Percentiles rank a stretch among this genome's conserved stretches.
Conservation (phyloP, 2,888 invertebrate genomes). For the Cephus nigrinus region DNA sequence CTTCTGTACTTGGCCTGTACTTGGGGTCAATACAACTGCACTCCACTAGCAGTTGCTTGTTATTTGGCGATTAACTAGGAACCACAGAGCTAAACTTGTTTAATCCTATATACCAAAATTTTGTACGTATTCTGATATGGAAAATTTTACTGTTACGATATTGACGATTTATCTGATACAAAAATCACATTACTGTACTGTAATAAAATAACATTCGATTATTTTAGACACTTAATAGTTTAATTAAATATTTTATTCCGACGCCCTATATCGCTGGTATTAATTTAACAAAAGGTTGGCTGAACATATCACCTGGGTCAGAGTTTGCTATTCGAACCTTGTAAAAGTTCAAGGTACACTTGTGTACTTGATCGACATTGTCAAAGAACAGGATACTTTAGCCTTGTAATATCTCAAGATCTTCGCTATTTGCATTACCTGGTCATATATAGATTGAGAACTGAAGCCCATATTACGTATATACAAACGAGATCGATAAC, state of each 20-base stretch:
- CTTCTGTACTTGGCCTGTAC: too few relatives aligned
- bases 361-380: background rate
- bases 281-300: background rate
- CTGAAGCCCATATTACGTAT: background rate
- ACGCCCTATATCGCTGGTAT: background rate
- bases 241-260: background rate
- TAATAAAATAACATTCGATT: background rate
- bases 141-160: too few relatives aligned
- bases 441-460: background rate
- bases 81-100: too few relatives aligned
- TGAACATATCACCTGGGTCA: background rate
- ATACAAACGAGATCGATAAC: background rate
- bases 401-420: background rate
- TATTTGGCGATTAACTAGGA: too few relatives aligned
- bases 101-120: too few relatives aligned
- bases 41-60: too few relatives aligned
- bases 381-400: background rate
- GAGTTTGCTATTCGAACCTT: background rate
- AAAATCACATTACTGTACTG: background rate
- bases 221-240: background rate
- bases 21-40: too few relatives aligned
- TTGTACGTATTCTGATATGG: too few relatives aligned
- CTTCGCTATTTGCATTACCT: background rate
- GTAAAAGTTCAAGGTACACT: background rate
- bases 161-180: too few relatives aligned